Percentiles rank a stretch among this genome's conserved stretches.
Conservation (phyloP, 2,888 invertebrate genomes). For the Sympetrum striolatum region DNA sequence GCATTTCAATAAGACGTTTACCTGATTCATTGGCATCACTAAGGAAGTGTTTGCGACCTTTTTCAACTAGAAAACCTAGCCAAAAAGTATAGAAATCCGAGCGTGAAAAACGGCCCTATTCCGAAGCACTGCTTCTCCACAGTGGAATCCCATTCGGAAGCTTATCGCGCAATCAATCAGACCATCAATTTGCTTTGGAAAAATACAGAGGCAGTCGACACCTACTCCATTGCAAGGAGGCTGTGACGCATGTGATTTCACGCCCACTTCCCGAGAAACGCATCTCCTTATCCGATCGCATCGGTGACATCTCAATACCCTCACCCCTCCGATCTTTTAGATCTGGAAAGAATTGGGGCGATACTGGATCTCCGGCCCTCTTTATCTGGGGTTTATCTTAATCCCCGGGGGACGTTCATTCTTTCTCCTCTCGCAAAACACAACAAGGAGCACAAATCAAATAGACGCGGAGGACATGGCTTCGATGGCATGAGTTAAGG, state of each 20-base stretch:
- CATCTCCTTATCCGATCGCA: background rate
- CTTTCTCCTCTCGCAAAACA: background rate
- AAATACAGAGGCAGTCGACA: background rate
- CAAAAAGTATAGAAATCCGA: background rate
- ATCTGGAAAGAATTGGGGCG: background rate
- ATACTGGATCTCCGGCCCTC: background rate
- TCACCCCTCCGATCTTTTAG: background rate
- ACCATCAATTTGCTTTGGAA: slow-evolving; percentile 20
- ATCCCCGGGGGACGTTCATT: background rate
- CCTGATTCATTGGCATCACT: background rate
- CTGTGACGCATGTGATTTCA: background rate
- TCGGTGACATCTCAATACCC: background rate
- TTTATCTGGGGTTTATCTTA: background rate
- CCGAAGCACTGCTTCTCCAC: background rate
- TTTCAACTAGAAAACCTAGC: too few species aligned
- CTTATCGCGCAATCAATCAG: slow-evolving; percentile 37
- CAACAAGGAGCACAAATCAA: slow-evolving; percentile 10
- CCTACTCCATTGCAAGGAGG: background rate
- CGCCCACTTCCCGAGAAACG: background rate
- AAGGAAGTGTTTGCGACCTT: too few species aligned
- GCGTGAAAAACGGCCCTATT: background rate
- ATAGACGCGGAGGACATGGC: background rate
- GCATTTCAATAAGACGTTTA: background rate
- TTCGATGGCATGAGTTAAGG: slow-evolving; percentile 26
- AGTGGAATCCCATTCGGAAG: slow-evolving; percentile 31